Evolutionary conservation across 1,140 invertebrate species (phyloP).

Genomic region (Hylaeus volcanicus): DNA sequence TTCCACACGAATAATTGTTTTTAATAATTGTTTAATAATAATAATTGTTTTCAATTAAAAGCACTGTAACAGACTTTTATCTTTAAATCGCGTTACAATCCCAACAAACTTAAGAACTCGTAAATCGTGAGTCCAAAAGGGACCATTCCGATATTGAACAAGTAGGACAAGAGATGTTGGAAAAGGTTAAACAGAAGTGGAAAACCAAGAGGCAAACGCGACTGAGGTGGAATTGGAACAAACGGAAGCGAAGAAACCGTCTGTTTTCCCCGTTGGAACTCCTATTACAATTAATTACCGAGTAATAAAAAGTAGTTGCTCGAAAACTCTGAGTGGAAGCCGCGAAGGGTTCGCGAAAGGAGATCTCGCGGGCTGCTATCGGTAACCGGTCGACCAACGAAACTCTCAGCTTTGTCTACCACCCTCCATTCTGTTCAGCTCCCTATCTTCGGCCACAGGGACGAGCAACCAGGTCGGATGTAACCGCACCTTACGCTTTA

Average conservation of each 20-base stretch:
- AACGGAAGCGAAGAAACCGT: slow-evolving; percentile 35
- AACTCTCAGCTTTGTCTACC: slow-evolving; percentile 44
- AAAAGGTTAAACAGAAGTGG: slow-evolving; percentile 6
- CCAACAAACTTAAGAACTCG: too few species aligned
- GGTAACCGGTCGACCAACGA: slow-evolving; percentile 40
- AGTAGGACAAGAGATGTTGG: not conserved
- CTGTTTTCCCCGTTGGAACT: slow-evolving; percentile 47
- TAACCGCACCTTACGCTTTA: slow-evolving; percentile 61
- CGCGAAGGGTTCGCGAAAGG: slow-evolving; percentile 4
- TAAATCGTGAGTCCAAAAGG: too few species aligned
- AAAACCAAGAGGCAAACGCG: not conserved
- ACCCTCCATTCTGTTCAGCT: slow-evolving; percentile 32
- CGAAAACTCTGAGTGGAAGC: slow-evolving; percentile 41
- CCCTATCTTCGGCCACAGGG: slow-evolving; percentile 32
- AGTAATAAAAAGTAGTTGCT: slow-evolving; percentile 56
- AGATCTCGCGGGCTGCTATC: not conserved
- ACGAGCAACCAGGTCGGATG: slow-evolving; percentile 49
- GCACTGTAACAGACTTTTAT: too few species aligned
- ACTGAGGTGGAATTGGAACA: slow-evolving; percentile 30
- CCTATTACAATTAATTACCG: slow-evolving; percentile 65
- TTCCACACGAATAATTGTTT: too few species aligned
- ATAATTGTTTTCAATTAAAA: too few species aligned
- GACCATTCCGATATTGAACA: too few species aligned
- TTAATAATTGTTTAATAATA: too few species aligned
- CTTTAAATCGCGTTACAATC: too few species aligned